phyloP scores from a whole-genome alignment of 2,888 invertebrate species.

The Galeopsomyia nigrocyanea region DNA sequence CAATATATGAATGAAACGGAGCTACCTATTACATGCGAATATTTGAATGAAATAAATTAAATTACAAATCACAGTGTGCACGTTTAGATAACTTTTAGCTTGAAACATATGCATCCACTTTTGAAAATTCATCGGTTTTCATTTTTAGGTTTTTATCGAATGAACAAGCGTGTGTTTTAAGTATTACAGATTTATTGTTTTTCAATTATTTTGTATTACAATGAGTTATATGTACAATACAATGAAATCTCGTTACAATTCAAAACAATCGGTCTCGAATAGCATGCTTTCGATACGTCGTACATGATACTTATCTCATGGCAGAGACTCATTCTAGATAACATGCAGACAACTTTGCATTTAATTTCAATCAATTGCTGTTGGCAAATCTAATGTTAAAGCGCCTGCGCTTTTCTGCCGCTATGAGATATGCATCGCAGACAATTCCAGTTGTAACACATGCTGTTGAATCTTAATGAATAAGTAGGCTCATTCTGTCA shows the following conservation, averaged over 20 bases:
- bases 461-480: conserved; percentile 27
- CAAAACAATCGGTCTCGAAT: conserved; percentile 42
- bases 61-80: too few relatives aligned
- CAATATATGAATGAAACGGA: too few relatives aligned
- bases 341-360: conserved; percentile 26
- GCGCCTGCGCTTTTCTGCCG: conserved; percentile 34
- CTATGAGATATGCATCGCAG: conserved; percentile 34
- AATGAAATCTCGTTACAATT: conserved; percentile 43
- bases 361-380: conserved; percentile 19
- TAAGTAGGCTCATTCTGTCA: conserved; percentile 8
- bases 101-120: too few relatives aligned
- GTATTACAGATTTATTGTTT: conserved; percentile 46
- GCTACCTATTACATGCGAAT: too few relatives aligned
- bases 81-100: too few relatives aligned
- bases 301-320: conserved; percentile 4
- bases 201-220: conserved; percentile 47
- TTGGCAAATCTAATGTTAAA: conserved; percentile 18
- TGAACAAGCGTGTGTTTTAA: conserved; percentile 36
- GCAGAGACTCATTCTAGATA: conserved; percentile 20
- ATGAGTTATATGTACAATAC: conserved; percentile 47
- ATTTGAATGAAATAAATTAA: too few relatives aligned
- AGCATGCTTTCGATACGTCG: conserved; percentile 32
- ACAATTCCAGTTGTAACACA: conserved; percentile 26
- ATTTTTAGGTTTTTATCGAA: conserved; percentile 21
- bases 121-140: too few relatives aligned